Evolutionary conservation across 2,797 vertebrate genomes (phyloP).

Genomic region (Cyprinella venusta): DNA sequence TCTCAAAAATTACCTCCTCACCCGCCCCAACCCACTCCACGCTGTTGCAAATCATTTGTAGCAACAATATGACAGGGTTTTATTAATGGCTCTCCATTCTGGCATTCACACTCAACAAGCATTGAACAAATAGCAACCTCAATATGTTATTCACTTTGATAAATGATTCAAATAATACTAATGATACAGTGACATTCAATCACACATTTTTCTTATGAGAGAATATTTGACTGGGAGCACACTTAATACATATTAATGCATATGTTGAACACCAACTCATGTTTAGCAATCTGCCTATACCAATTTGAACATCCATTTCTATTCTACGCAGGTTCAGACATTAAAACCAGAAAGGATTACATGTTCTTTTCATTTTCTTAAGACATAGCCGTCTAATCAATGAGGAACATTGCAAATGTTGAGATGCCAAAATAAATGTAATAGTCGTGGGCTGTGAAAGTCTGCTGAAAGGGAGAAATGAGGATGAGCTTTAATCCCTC

Average conservation of each 20-base stretch:
- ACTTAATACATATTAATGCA: slow-evolving; percentile 29
- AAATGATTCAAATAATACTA: slow-evolving; percentile 54
- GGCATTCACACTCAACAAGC: slow-evolving; percentile 54
- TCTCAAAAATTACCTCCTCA: slow-evolving; percentile 42
- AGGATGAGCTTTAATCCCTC: slow-evolving; percentile 69
- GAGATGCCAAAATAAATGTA: slow-evolving; percentile 61
- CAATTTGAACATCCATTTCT: slow-evolving; percentile 22
- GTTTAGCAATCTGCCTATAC: slow-evolving; percentile 23
- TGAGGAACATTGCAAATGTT: slow-evolving; percentile 63
- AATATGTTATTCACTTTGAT: slow-evolving; percentile 56
- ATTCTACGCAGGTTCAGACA: not conserved
- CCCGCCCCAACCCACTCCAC: slow-evolving; percentile 9
- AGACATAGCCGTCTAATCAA: slow-evolving; percentile 56
- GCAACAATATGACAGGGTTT: slow-evolving; percentile 51
- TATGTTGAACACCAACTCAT: slow-evolving; percentile 11
- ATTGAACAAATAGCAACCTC: slow-evolving; percentile 57
- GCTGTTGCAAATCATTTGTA: slow-evolving; percentile 54
- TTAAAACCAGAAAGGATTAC: slow-evolving; percentile 15
- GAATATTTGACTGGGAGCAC: slow-evolving; percentile 34
- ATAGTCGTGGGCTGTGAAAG: slow-evolving; percentile 55
- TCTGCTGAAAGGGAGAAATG: slow-evolving; percentile 58
- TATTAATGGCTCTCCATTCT: slow-evolving; percentile 57
- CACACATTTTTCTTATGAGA: slow-evolving; percentile 34
- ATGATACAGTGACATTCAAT: slow-evolving; percentile 43
- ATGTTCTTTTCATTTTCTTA: slow-evolving; percentile 27